Base-by-base conservation (phyloP, 2,888 invertebrate species). In the Holacanthella duospinosa region DNA sequence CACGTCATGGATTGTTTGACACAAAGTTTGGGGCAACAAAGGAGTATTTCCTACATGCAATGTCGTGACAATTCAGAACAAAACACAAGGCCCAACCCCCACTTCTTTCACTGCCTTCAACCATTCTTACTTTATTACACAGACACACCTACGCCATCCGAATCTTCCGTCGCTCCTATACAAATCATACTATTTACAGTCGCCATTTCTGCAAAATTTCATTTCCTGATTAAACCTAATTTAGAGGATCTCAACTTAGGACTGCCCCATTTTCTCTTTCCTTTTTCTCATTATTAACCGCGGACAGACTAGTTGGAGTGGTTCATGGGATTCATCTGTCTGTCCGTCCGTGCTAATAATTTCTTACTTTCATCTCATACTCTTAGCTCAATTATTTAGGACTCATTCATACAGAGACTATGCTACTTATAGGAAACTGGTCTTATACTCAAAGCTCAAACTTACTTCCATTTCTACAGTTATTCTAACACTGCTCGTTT, bases 41-140 rank as follows among this genome's bases (percentile, higher is more conserved):
- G 36, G 36, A 36, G 36, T 36, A 36, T 6, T 36, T 36, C 36
- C 16, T 12, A 12, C 36, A 36, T 36, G 36, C 36, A 36, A 48
- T 48, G 48, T 48, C 48, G 48, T 48, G 48, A 48, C 48, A 48
- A 48, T 48, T 48, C 48, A 48, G n/a, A 48, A 48, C 48, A 48
- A 48, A 48, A 48, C 48, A 48, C 19, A 16, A 21, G 21, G 21
- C 19, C 48, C 12, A n/a, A 4, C 48, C 48, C 21, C n/a, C 21
- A n/a, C 4, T 21, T 21, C 21, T 48, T 21, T 21, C 48, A 9
- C 48, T 48, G 4, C 21, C 48, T 48, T 48, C 48, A 9, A 48
- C 48, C 48, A 48, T 48, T 21, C 6, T 48, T 21, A 21, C n/a
- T 48, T 48, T 48, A 48, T 48, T 48, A 48, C 48, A 21, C 48